Conservation (phyloP, 2,888 invertebrate species). For the Pterostichus madidus region DNA sequence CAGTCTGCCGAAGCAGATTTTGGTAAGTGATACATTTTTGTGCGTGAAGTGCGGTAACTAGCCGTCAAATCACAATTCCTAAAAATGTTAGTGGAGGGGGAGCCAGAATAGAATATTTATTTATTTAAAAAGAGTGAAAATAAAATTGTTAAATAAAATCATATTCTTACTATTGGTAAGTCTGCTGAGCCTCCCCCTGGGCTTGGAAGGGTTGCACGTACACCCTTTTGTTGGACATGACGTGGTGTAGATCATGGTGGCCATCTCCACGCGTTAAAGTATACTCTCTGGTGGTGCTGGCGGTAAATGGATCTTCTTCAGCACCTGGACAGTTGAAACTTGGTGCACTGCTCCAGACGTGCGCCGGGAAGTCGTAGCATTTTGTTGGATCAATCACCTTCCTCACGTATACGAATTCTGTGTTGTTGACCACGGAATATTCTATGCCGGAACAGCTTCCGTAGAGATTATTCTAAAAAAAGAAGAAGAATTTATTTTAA, state of each 20-base stretch:
- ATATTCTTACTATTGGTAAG: slow-evolving; percentile 60
- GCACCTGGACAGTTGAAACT: slow-evolving; percentile 53
- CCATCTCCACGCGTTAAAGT: slow-evolving; percentile 52
- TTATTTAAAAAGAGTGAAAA: no score
- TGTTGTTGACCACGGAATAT: slow-evolving; percentile 64
- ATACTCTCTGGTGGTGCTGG: slow-evolving; percentile 63
- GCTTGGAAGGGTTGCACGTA: slow-evolving; percentile 67
- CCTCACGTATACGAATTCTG: slow-evolving; percentile 49
- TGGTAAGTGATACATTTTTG: no score
- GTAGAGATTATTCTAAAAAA: slow-evolving; percentile 66
- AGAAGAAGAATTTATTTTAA: neutral
- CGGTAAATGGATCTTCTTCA: slow-evolving; percentile 55
- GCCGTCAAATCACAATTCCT: no score
- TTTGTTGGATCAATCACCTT: slow-evolving; percentile 65
- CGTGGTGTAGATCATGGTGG: slow-evolving; percentile 48
- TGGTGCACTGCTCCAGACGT: slow-evolving; percentile 65
- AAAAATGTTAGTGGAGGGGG: no score
- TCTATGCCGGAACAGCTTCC: slow-evolving; percentile 63
- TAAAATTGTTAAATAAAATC: neutral
- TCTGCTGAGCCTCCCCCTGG: slow-evolving; percentile 63
- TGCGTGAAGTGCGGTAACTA: no score
- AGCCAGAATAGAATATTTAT: neutral
- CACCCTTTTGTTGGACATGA: slow-evolving; percentile 56
- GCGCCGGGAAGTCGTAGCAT: slow-evolving; percentile 57
- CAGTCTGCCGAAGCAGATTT: no score